Evolutionary conservation across 2,888 invertebrate genomes (phyloP).

Genomic region (Platypus cylindrus): DNA sequence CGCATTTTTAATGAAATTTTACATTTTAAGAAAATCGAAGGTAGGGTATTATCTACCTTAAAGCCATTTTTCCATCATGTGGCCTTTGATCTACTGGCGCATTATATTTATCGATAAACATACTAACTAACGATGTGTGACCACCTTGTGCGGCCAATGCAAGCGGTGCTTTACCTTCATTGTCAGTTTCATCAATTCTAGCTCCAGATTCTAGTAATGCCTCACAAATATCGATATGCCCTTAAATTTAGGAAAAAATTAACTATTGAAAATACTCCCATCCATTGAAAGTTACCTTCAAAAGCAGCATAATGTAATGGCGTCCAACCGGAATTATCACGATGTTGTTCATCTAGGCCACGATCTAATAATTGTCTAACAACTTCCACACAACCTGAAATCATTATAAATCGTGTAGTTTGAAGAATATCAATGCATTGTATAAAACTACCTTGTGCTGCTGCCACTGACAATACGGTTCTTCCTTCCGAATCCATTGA

Average conservation of each 20-base stretch:
- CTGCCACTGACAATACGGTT: constrained; percentile 75
- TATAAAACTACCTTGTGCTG: constrained; percentile 55
- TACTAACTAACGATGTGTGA: constrained; percentile 53
- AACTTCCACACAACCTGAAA: constrained; percentile 63
- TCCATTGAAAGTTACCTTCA: constrained; percentile 45
- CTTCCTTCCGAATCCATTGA: constrained; percentile 89
- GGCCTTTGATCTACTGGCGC: constrained; percentile 76
- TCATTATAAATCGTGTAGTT: background rate
- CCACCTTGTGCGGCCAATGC: constrained; percentile 86
- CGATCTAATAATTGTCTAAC: constrained; percentile 80
- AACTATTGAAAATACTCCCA: background rate
- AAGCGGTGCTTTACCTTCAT: constrained; percentile 78
- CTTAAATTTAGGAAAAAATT: constrained; percentile 30
- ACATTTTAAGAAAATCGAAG: background rate
- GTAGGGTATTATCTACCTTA: constrained; percentile 41
- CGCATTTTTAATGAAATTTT: background rate
- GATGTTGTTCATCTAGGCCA: constrained; percentile 74
- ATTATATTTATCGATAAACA: constrained; percentile 58
- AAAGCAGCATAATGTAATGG: constrained; percentile 93
- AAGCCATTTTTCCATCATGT: constrained; percentile 81
- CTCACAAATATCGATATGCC: constrained; percentile 72
- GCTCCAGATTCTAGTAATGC: constrained; percentile 78
- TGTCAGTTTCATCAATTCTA: constrained; percentile 77
- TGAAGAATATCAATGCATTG: no score
- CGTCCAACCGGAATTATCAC: constrained; percentile 95